Conservation (phyloP, 2,113 vertebrate genomes). For the Camelus dromedarius region DNA sequence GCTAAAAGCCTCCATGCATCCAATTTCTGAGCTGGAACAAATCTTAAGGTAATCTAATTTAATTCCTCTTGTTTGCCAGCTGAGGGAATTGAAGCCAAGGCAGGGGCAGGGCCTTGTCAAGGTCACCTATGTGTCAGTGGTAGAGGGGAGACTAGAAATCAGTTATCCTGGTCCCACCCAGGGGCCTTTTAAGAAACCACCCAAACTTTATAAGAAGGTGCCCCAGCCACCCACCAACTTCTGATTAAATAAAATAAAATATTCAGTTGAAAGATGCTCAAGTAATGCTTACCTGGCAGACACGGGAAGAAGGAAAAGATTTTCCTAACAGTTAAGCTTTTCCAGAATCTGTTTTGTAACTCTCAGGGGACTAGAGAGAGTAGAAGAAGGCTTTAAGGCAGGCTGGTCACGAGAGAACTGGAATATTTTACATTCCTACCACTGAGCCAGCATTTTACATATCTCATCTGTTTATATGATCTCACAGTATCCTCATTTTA, state of each 20-base stretch:
- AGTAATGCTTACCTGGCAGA: not conserved
- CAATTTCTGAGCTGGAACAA: conserved; percentile 55
- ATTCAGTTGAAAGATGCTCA: conserved; percentile 25
- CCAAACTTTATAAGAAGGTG: not conserved
- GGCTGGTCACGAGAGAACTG: not conserved
- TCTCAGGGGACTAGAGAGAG: not conserved
- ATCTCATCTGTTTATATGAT: not conserved
- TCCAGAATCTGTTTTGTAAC: conserved; percentile 44
- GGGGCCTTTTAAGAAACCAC: not conserved
- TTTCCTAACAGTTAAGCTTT: conserved; percentile 36
- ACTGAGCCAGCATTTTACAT: not conserved
- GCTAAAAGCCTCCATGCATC: conserved; percentile 8
- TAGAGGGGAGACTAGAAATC: not conserved
- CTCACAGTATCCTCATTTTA: not conserved
- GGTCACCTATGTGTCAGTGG: not conserved
- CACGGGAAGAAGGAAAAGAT: not conserved
- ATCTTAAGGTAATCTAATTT: conserved; percentile 55
- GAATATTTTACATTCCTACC: conserved; percentile 24
- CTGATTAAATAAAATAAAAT: not conserved
- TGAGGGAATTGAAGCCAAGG: not conserved
- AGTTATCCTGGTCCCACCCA: not conserved
- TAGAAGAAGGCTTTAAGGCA: not conserved
- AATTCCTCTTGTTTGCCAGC: conserved; percentile 42
- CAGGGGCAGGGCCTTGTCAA: not conserved
- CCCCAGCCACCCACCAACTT: not conserved